Conservation (phyloP, 2,113 vertebrate species). For the Toxostoma redivivum region DNA sequence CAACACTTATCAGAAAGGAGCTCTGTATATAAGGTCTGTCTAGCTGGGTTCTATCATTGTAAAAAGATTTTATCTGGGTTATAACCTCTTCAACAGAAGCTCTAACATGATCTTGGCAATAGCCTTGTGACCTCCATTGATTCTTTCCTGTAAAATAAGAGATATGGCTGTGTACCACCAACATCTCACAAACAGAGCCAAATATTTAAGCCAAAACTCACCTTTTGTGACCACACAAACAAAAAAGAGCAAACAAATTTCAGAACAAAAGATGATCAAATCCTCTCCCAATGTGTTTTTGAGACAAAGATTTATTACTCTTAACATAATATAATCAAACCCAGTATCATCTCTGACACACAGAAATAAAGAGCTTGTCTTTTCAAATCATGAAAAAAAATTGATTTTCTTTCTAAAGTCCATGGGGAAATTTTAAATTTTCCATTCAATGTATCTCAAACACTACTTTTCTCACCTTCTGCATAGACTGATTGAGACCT, state of each 20-base stretch:
- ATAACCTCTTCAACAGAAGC: not conserved
- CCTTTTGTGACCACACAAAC: not conserved
- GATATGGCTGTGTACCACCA: not conserved
- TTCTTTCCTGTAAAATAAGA: not conserved
- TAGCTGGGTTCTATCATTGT: not conserved
- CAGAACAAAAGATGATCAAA: not conserved
- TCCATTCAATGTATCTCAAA: not conserved
- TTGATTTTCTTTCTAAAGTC: not conserved
- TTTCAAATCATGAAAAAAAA: not conserved
- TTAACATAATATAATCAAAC: not conserved
- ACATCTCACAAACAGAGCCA: not conserved
- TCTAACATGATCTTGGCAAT: not conserved
- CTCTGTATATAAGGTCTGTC: not conserved
- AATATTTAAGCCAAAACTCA: not conserved
- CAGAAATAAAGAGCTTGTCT: not conserved
- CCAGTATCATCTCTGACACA: not conserved
- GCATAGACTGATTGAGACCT: not conserved
- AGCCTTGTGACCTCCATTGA: not conserved
- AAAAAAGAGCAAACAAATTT: not conserved
- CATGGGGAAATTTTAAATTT: not conserved
- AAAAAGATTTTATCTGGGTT: not conserved
- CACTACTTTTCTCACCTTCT: not conserved
- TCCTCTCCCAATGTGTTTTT: not conserved
- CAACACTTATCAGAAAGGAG: not conserved
- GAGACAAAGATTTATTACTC: not conserved